Conservation (phyloP, 2,113 vertebrate genomes). For the Anolis sagrei region DNA sequence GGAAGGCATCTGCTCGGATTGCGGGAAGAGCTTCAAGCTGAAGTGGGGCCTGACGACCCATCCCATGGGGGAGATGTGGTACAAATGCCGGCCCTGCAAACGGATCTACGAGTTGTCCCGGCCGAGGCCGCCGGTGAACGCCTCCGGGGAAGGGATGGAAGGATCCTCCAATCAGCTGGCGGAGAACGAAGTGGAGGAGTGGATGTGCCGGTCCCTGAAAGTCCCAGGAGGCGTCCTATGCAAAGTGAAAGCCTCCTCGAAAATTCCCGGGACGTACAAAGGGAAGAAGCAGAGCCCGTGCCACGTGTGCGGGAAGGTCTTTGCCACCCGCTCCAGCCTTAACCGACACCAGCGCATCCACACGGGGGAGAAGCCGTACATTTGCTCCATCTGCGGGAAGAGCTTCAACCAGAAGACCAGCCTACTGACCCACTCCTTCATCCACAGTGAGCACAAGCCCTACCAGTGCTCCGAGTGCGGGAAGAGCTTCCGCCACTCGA, state of each 20-base stretch:
- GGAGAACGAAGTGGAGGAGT: not conserved
- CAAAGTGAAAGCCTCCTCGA: not conserved
- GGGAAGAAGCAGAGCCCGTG: not conserved
- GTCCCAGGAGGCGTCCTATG: not conserved
- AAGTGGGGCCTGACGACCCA: not conserved
- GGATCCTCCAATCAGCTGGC: not conserved
- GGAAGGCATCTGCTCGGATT: not conserved
- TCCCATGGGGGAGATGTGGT: not conserved
- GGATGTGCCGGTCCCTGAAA: not conserved
- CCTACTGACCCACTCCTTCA: not conserved
- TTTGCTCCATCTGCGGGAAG: not conserved
- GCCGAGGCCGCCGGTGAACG: not conserved
- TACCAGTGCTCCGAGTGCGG: not conserved
- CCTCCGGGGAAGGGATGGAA: not conserved
- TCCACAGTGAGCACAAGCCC: not conserved
- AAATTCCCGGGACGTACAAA: not conserved
- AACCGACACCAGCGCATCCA: not conserved
- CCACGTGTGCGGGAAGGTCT: not conserved
- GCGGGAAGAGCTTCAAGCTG: not conserved
- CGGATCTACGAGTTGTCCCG: not conserved
- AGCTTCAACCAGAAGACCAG: not conserved
- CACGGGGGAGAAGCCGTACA: not conserved
- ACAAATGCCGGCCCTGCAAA: not conserved
- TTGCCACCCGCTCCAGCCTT: not conserved
- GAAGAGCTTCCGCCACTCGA: not conserved